Evolutionary conservation across 2,797 vertebrate species (phyloP), one percentile per base, ranked within the genome.

Genomic region (Balearica regulorum): DNA sequence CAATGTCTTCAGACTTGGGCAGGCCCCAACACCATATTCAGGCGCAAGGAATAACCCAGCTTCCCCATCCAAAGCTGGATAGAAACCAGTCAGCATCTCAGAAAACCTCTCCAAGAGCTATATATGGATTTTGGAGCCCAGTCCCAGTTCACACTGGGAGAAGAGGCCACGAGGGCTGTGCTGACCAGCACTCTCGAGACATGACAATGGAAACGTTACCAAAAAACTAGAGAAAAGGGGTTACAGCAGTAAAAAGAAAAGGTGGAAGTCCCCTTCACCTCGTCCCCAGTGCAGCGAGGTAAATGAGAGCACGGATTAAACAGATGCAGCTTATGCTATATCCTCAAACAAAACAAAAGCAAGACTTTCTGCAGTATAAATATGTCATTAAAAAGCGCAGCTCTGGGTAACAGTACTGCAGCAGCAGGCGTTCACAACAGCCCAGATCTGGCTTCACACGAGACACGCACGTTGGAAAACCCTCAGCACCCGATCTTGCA

Each of bases 41-140:
- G 93, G 65, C 54, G 1, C 46, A 86, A 75, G 84, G 84, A 95
- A 92, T 14, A 95, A 54, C 48, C 85, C 1, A 0, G 73, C 80
- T 93, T 90, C 65, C 89, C 65, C 89, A 86, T 92, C 86, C 89
- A 96, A 96, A 97, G 87, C 96, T 91, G 93, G 92, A 93, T 62
- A 96, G 76, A 83, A 92, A 85, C 75, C 89, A 93, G 79, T 13
- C 75, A 94, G 75, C 90, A 91, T 61, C 82, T 94, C 76, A 33
- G 46, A 91, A 92, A 93, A 78, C 28, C 82, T 92, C 84, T 90
- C 66, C 37, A 71, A 94, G 58, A 83, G 81, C 96, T 96, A 92
- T 95, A 96, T 97, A 94, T 94, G 96, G 95, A 91, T 96, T 90
- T 33, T 53, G 68, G 49, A 96, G 68, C 17, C 64, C 44, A 25